phyloP scores from a whole-genome alignment of 2,888 invertebrate genomes.

The Cerastis rubricosa region DNA sequence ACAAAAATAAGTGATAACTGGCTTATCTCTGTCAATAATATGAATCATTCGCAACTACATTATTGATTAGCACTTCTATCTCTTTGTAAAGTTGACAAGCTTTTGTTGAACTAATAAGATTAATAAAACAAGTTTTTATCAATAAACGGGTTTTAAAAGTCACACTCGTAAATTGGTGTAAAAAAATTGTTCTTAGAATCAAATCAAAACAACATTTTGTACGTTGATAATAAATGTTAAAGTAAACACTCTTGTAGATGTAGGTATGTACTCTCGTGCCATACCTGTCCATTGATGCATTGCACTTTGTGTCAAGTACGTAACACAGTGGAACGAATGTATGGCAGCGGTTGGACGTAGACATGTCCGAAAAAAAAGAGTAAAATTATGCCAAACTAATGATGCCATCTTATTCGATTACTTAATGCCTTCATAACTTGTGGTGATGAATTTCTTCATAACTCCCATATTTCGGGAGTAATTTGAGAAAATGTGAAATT shows the following conservation, averaged over 20 bases:
- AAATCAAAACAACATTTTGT: constrained; percentile 38
- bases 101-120: constrained; percentile 25
- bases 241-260: constrained; percentile 28
- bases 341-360: too few relatives aligned
- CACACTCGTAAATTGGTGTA: constrained; percentile 2
- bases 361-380: too few relatives aligned
- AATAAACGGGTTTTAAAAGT: constrained; percentile 22
- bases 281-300: constrained; percentile 29
- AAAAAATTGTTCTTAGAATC: constrained; percentile 13
- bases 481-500: too few relatives aligned
- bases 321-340: too few relatives aligned
- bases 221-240: constrained; percentile 20
- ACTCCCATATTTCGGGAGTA: too few relatives aligned
- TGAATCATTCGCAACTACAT: constrained; percentile 53
- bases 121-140: constrained; percentile 1
- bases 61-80: constrained; percentile 31
- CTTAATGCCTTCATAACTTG: too few relatives aligned
- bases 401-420: too few relatives aligned
- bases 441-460: too few relatives aligned
- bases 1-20: constrained; percentile 26
- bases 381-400: too few relatives aligned
- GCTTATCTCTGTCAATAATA: constrained; percentile 55
- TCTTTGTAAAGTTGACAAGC: constrained; percentile 18
- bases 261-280: constrained; percentile 14
- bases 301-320: constrained; percentile 43